phyloP scores from a whole-genome alignment of 2,888 invertebrate genomes.

The Iphiclides podalirius region DNA sequence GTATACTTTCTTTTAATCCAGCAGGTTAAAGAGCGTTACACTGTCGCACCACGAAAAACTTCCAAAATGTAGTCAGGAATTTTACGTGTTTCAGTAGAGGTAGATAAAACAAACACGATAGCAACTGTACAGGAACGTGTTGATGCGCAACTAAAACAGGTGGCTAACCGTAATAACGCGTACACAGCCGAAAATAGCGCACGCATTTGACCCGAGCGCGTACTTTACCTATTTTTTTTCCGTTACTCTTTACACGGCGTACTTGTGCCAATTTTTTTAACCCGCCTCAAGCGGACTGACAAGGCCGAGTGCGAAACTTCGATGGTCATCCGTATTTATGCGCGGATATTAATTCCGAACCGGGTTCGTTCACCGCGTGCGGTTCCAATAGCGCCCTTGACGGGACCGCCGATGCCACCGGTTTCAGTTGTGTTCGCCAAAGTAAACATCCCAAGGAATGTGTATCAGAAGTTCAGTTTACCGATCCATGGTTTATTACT shows the following conservation, averaged over 20 bases:
- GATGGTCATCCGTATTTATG: slow-evolving; percentile 12
- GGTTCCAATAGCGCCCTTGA: neutral
- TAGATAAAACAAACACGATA: neutral
- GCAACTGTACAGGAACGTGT: neutral
- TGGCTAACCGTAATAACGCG: slow-evolving; percentile 25
- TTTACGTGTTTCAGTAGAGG: neutral
- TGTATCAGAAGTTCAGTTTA: too few relatives aligned
- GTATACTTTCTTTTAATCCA: too few relatives aligned
- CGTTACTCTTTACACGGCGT: slow-evolving; percentile 28
- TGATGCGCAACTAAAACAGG: slow-evolving; percentile 23
- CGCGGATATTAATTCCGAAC: neutral
- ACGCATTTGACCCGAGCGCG: slow-evolving; percentile 24
- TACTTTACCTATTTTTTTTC: slow-evolving; percentile 46
- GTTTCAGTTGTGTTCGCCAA: neutral
- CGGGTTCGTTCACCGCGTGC: neutral
- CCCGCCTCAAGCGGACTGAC: neutral
- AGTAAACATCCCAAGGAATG: neutral
- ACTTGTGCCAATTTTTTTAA: slow-evolving; percentile 34
- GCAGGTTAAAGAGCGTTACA: too few relatives aligned
- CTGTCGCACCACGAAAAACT: too few relatives aligned
- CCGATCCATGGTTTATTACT: too few relatives aligned
- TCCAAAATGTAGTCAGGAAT: neutral
- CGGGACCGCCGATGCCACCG: neutral
- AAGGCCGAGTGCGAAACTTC: neutral
- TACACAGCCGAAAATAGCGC: slow-evolving; percentile 29